These are phyloP conservation scores for Willowsia nigromaculata DNA, from an alignment of 2,888 invertebrate species.

Conservation along the genomic window DNA sequence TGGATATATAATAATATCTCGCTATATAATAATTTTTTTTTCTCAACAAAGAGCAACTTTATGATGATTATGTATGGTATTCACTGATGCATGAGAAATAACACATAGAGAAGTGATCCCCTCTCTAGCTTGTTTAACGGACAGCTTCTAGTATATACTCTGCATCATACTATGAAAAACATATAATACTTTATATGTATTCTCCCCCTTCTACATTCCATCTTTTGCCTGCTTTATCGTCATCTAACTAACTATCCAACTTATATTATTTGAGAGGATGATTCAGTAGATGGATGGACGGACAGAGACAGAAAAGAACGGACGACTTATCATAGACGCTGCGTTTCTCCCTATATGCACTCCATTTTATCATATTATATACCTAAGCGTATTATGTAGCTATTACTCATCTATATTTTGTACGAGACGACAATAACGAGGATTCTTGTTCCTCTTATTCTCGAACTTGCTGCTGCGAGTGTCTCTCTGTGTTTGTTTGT, in stretches of 20 bases:
- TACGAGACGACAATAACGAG: too few relatives aligned
- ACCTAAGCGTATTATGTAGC: neutral
- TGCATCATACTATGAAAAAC: neutral
- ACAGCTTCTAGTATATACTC: conserved; percentile 50
- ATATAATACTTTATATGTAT: conserved; percentile 39
- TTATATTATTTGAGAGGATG: neutral
- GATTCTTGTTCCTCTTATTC: neutral
- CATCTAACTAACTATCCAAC: neutral
- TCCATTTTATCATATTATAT: too few relatives aligned
- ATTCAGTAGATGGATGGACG: neutral
- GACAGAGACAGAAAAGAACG: too few relatives aligned
- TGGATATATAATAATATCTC: neutral
- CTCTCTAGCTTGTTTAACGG: conserved; percentile 58
- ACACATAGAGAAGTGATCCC: neutral
- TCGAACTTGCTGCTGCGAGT: neutral
- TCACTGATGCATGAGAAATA: conserved; percentile 22
- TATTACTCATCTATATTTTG: conserved; percentile 17
- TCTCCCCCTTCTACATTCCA: neutral
- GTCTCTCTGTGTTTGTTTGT: neutral
- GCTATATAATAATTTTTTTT: neutral
- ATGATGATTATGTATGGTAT: neutral
- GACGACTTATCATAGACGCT: neutral
- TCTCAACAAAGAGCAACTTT: conserved; percentile 17
- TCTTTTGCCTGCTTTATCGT: conserved; percentile 13
- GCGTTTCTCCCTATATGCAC: neutral